Evolutionary conservation across 2,888 invertebrate genomes (phyloP), one percentile per base, ranked within the genome.

Genomic region (Conistra vaccinii): DNA sequence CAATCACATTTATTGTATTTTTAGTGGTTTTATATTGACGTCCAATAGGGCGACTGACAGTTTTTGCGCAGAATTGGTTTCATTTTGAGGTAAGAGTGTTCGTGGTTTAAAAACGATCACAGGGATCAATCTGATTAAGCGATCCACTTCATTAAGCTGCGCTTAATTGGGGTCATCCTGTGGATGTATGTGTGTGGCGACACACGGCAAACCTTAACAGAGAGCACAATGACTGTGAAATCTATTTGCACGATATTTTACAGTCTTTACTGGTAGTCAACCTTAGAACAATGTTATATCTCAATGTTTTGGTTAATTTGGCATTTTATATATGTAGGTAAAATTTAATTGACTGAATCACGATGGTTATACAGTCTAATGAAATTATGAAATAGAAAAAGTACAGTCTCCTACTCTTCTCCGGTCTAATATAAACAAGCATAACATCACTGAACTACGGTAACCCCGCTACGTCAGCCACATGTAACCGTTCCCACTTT

Each of bases 1-100:
- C 32, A 57, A 42, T 73, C 3, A n/a, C 7, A 65, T 45, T 62
- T 55, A 29, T 17, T 73, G 32, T 58, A 45, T 42, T 67, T 74
- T 53, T 58, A 20, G 79, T 45, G 74, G 79, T 74, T 53, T 60
- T 20, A 55, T 53, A 35, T 20, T 68, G 63, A 26, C 63, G 39
- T n/a, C 20, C 23, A 20, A 45, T 32, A 55, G 55, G 12, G 4
- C 23, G 60, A 12, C 9, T 5, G 12, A 26, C 51, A 23, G 35
- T 42, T 53, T 35, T 45, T 17, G 29, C n/a, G 29, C 23, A 26
- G 10, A 53, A 55, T 29, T 62, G 42, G n/a, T 48, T 39, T 55
- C 3, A 69, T 62, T 62, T 66, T 45, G 7, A 53, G 51, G 29
- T 17, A 17, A 32, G 20, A 39, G 29, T 67, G 58, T 51, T 58